Evolutionary conservation across 2,113 vertebrate species (phyloP).

Genomic region (Alectura lathami): DNA sequence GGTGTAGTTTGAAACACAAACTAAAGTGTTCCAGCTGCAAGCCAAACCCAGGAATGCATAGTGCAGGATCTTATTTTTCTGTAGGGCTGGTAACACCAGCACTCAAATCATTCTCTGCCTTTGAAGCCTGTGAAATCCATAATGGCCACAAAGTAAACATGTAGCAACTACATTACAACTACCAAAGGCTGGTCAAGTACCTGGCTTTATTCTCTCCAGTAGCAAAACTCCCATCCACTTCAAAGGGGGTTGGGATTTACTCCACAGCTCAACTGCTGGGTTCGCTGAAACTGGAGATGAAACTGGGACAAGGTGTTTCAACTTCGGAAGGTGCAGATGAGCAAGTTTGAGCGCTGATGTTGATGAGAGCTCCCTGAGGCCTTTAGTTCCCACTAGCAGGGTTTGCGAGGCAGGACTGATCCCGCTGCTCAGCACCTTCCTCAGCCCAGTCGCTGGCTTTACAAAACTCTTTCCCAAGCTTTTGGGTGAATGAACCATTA

Average conservation of each 20-base stretch:
- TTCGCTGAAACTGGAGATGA: neutral
- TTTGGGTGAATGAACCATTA: neutral
- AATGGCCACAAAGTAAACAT: slow-evolving; percentile 38
- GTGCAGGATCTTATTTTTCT: slow-evolving; percentile 37
- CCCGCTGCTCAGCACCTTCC: neutral
- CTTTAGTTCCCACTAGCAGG: neutral
- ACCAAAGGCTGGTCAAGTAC: slow-evolving; percentile 50
- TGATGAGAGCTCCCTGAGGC: neutral
- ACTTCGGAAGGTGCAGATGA: neutral
- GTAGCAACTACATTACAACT: slow-evolving; percentile 53
- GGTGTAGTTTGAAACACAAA: slow-evolving; percentile 2
- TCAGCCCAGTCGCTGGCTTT: neutral
- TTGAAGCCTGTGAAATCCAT: slow-evolving; percentile 62
- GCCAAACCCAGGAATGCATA: slow-evolving; percentile 42
- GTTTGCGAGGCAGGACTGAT: neutral
- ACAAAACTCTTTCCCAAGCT: neutral
- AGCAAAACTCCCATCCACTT: slow-evolving; percentile 42
- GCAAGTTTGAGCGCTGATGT: neutral
- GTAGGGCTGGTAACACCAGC: slow-evolving; percentile 46
- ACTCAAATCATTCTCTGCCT: slow-evolving; percentile 34
- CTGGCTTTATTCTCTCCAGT: slow-evolving; percentile 30
- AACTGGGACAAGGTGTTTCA: neutral
- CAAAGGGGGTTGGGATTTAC: slow-evolving; percentile 34
- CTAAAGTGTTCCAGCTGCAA: slow-evolving; percentile 56
- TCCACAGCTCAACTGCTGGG: neutral